phyloP scores from a whole-genome alignment of 1,140 invertebrate genomes.

The Hyles vespertilio region DNA sequence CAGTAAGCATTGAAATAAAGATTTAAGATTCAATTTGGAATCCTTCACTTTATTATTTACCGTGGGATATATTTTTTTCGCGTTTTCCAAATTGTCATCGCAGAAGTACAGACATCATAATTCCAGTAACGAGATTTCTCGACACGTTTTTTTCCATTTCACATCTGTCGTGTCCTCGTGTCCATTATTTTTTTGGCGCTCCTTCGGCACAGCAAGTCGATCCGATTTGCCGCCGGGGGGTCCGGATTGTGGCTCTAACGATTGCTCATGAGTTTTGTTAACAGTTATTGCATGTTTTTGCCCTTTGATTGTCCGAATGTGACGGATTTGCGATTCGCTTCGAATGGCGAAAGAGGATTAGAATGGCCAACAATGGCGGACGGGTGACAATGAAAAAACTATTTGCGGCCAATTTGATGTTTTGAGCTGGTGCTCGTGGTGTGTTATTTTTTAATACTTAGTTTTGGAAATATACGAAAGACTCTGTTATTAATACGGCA shows the following conservation, averaged over 20 bases:
- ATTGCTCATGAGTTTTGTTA: slow-evolving; percentile 45
- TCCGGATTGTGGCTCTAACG: slow-evolving; percentile 45
- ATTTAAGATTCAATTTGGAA: no score
- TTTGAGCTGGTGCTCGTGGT: no score
- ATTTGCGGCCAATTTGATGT: no score
- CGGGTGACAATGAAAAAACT: slow-evolving; percentile 6
- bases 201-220: slow-evolving; percentile 42
- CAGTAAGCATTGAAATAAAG: no score
- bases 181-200: slow-evolving; percentile 44
- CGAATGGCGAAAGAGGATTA: slow-evolving; percentile 44
- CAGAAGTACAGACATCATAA: slow-evolving; percentile 42
- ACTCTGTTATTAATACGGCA: no score
- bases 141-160: slow-evolving; percentile 30
- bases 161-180: slow-evolving; percentile 64
- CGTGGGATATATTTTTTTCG: slow-evolving; percentile 3
- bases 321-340: slow-evolving; percentile 48
- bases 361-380: slow-evolving; percentile 11
- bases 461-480: no score
- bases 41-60: no score
- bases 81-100: slow-evolving; percentile 46
- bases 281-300: slow-evolving; percentile 33
- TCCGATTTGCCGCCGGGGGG: slow-evolving; percentile 62
- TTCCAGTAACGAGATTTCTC: slow-evolving; percentile 44
- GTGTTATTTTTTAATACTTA: no score
- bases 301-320: slow-evolving; percentile 59